A percentile compares a stretch with the other conserved stretches of the same genome.
Evolutionary conservation across 2,113 vertebrate species (phyloP).

Genomic region (Mus musculus): GRCm39 chrX:57714001-57714500

Average conservation of each 20-base stretch:
- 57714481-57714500: not conserved
- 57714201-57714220: not conserved
- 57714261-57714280: too few relatives aligned
- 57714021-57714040: not conserved
- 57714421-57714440: too few relatives aligned
- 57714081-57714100: not conserved
- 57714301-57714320: not conserved
- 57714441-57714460: too few relatives aligned
- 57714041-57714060: not conserved
- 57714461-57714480: too few relatives aligned
- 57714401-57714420: not conserved
- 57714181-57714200: not conserved
- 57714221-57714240: not conserved
- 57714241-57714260: too few relatives aligned
- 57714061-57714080: not conserved
- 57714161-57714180: slow-evolving; percentile 4
- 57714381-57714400: not conserved
- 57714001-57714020: not conserved
- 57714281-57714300: not conserved
- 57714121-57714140: slow-evolving; percentile 9
- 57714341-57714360: not conserved
- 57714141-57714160: not conserved
- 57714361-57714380: not conserved
- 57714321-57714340: not conserved
- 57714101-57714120: not conserved